Percentiles rank a stretch among this genome's conserved stretches.
phyloP scores from a whole-genome alignment of 30 jellyfish, hydroid and myxozoan species.

The Cassiopea xamachana region DNA sequence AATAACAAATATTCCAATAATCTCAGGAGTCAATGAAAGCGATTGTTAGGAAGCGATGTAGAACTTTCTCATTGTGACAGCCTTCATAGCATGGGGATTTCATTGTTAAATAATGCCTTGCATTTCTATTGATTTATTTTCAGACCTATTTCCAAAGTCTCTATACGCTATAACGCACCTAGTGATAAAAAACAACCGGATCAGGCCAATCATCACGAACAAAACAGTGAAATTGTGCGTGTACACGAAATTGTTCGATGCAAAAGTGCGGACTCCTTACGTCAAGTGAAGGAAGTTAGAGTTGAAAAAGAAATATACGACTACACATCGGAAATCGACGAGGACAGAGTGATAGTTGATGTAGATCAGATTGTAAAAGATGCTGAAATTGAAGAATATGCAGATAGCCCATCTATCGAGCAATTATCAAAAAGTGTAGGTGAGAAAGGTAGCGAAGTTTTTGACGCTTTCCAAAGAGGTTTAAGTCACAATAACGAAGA shows the following conservation, averaged over 20 bases:
- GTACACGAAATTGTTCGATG: background rate
- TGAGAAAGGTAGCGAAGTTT: background rate
- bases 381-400: conserved; percentile 4
- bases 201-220: conserved; percentile 7
- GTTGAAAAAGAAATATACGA: background rate
- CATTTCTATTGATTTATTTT: conserved; percentile 40
- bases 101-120: conserved; percentile 3
- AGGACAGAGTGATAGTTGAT: conserved; percentile 63
- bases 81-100: background rate
- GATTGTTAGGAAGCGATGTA: conserved; percentile 5
- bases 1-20: background rate
- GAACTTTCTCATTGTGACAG: conserved; percentile 6
- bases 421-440: background rate
- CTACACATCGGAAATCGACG: conserved; percentile 54
- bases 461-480: background rate
- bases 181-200: background rate
- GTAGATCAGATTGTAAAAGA: conserved; percentile 41
- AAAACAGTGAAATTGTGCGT: background rate
- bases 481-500: background rate
- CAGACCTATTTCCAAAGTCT: conserved; percentile 67
- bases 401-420: background rate
- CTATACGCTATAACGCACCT: conserved; percentile 38
- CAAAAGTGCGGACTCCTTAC: conserved; percentile 45
- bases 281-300: background rate
- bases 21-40: background rate